Evolutionary conservation across 1,140 invertebrate species (phyloP).

Genomic region (Odontomachus brunneus): DNA sequence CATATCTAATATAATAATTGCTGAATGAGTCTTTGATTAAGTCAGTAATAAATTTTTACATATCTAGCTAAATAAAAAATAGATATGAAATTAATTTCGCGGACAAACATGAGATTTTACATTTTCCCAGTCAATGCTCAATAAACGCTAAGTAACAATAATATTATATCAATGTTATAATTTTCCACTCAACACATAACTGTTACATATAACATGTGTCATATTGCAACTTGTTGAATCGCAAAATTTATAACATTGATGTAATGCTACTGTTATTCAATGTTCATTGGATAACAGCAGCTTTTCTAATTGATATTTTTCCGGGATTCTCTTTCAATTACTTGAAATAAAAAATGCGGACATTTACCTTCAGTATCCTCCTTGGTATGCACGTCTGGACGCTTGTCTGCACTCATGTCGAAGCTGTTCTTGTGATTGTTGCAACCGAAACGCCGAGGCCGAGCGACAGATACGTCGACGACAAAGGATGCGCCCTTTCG

Average conservation of each 20-base stretch:
- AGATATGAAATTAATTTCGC: not conserved
- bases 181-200: no score
- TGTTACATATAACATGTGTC: no score
- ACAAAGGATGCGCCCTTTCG: constrained; percentile 67
- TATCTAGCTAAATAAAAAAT: not conserved
- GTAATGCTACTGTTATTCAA: no score
- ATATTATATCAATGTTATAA: no score
- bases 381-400: not conserved
- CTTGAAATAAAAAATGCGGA: not conserved
- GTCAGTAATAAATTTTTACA: constrained; percentile 9
- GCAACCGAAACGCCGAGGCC: not conserved
- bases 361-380: constrained; percentile 9
- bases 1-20: not conserved
- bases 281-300: not conserved
- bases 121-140: not conserved
- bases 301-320: constrained; percentile 5
- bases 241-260: no score
- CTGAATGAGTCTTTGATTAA: not conserved
- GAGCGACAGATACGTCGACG: not conserved
- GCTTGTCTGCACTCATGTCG: not conserved
- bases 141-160: no score
- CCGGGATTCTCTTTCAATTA: not conserved
- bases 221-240: no score
- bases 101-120: not conserved
- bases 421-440: constrained; percentile 7